Evolutionary conservation across 2,888 invertebrate species (phyloP).

Genomic region (Epinotia brunnichana): DNA sequence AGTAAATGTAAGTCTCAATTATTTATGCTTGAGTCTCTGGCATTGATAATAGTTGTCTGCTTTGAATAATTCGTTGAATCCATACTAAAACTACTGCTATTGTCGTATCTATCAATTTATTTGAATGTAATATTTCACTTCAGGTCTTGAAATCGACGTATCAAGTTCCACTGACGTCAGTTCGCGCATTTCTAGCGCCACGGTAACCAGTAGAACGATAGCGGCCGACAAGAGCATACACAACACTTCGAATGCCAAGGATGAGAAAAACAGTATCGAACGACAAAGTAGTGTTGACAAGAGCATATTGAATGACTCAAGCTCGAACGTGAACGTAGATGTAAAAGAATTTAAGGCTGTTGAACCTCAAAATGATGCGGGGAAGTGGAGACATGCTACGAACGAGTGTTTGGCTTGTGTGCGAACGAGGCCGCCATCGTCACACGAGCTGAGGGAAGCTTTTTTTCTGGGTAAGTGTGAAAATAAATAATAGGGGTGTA

Average conservation of each 20-base stretch:
- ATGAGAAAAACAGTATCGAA: constrained; percentile 18
- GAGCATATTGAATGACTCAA: background rate
- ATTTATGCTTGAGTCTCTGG: too few species aligned
- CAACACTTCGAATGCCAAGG: constrained; percentile 7
- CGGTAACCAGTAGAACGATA: constrained; percentile 29
- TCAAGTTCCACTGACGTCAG: constrained; percentile 40
- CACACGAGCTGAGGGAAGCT: constrained; percentile 76
- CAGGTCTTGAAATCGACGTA: constrained; percentile 33
- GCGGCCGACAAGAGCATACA: constrained; percentile 25
- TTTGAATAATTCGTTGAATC: too few species aligned
- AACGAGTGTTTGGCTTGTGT: constrained; percentile 74
- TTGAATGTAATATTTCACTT: background rate
- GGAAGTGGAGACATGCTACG: constrained; percentile 66
- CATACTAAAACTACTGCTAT: too few species aligned
- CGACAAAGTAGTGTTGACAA: constrained; percentile 17
- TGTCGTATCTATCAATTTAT: background rate
- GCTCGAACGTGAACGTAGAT: constrained; percentile 5
- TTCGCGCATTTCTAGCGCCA: constrained; percentile 26
- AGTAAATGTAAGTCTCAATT: constrained; percentile 33
- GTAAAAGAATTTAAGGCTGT: constrained; percentile 1
- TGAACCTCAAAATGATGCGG: background rate
- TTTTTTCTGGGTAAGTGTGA: constrained; percentile 72
- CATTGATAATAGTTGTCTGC: too few species aligned
- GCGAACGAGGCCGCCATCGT: constrained; percentile 71
- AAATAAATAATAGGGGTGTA: constrained; percentile 23